Conservation (phyloP, 2,797 vertebrate species). For the Eupleurogrammus muticus region DNA sequence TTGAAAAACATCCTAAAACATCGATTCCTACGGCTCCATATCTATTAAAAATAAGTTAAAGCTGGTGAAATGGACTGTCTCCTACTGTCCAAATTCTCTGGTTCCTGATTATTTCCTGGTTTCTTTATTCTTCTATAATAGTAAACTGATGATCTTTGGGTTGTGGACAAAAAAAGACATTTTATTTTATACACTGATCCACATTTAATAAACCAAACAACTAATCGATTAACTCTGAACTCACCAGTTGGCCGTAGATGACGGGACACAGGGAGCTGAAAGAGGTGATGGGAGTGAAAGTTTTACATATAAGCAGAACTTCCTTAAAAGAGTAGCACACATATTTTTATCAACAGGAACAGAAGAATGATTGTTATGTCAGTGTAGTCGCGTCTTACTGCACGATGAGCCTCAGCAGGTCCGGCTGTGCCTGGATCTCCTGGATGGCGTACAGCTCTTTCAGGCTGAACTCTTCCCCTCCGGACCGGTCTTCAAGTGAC, state of each 20-base stretch:
- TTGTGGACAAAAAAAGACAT: no score
- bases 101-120: no score
- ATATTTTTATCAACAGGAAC: not conserved
- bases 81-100: no score
- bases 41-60: no score
- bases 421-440: conserved; percentile 95
- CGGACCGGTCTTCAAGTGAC: conserved; percentile 42
- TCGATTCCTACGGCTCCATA: no score
- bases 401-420: conserved; percentile 81
- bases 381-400: conserved; percentile 71
- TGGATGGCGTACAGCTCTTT: conserved; percentile 97
- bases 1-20: no score
- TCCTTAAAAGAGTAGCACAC: not conserved
- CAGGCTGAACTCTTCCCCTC: conserved; percentile 92
- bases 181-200: no score
- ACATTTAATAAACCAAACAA: no score
- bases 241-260: conserved; percentile 97
- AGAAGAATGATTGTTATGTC: not conserved
- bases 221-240: conserved; percentile 36
- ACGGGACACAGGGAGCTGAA: conserved; percentile 96
- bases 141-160: no score
- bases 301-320: not conserved
- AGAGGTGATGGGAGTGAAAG: conserved; percentile 44
- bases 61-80: no score
- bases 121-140: no score